Evolutionary conservation across 2,113 vertebrate genomes (phyloP).

Genomic region (Nerophis ophidion): DNA sequence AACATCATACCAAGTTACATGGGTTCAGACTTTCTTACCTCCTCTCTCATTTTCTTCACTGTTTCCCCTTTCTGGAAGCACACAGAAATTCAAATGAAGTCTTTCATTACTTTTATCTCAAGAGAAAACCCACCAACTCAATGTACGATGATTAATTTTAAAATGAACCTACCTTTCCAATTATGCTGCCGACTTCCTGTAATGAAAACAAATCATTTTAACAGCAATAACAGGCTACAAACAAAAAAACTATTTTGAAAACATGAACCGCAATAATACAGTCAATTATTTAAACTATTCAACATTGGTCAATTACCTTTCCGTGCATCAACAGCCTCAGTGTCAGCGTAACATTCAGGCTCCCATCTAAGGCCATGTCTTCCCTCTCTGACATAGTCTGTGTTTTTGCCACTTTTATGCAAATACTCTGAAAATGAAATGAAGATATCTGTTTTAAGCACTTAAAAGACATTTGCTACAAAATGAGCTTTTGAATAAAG

Average conservation of each 20-base stretch:
- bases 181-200: conserved; percentile 91
- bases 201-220: conserved; percentile 34
- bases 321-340: conserved; percentile 89
- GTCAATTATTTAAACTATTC: conserved; percentile 1
- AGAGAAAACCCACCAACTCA: conserved; percentile 3
- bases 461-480: background rate
- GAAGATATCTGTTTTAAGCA: conserved; percentile 1
- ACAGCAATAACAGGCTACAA: conserved; percentile 7
- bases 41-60: conserved; percentile 94
- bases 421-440: conserved; percentile 65
- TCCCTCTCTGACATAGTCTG: conserved; percentile 73
- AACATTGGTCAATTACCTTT: conserved; percentile 74
- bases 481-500: background rate
- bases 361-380: conserved; percentile 76
- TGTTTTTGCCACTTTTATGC: conserved; percentile 52
- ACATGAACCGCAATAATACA: background rate
- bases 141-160: conserved; percentile 1
- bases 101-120: background rate
- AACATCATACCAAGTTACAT: background rate
- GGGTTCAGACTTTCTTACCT: conserved; percentile 69
- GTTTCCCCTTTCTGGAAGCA: conserved; percentile 87
- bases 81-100: conserved; percentile 9
- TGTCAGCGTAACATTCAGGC: conserved; percentile 83
- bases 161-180: conserved; percentile 80
- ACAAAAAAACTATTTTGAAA: background rate